Evolutionary conservation across 2,113 vertebrate genomes (phyloP).

Genomic region (Apaloderma vittatum): DNA sequence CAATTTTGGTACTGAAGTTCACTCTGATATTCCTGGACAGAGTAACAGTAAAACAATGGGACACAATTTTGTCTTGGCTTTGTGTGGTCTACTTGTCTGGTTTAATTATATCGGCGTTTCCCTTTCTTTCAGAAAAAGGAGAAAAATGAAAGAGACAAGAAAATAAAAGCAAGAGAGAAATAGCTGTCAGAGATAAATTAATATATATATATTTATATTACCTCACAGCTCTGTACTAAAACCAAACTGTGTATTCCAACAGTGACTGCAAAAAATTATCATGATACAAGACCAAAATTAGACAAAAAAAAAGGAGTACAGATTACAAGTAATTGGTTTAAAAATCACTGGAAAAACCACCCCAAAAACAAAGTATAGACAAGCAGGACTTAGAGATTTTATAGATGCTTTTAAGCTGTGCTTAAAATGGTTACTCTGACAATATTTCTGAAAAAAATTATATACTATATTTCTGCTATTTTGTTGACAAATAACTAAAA

Average conservation of each 20-base stretch:
- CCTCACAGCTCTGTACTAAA: rapidly evolving
- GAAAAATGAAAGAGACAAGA: not conserved
- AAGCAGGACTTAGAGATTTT: not conserved
- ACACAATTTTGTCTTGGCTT: not conserved
- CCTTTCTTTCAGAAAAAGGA: not conserved
- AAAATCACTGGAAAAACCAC: not conserved
- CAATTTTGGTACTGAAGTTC: not conserved
- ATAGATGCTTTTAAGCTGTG: not conserved
- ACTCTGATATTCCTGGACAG: not conserved
- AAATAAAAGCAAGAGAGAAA: not conserved
- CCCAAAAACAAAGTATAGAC: not conserved
- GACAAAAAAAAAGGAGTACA: not conserved
- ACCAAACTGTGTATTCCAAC: not conserved
- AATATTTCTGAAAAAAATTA: not conserved
- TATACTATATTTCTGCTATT: not conserved
- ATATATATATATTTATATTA: too few species aligned
- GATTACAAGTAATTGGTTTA: not conserved
- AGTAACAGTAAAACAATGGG: not conserved
- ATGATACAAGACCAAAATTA: not conserved
- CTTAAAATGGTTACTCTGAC: not conserved
- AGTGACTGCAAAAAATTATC: not conserved
- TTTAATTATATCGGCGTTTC: not conserved
- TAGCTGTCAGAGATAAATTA: not conserved
- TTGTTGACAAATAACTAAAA: slow-evolving; percentile 60
- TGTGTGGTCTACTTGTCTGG: not conserved